Conservation (phyloP, 2,113 vertebrate species). For the Callaeas wilsoni region DNA sequence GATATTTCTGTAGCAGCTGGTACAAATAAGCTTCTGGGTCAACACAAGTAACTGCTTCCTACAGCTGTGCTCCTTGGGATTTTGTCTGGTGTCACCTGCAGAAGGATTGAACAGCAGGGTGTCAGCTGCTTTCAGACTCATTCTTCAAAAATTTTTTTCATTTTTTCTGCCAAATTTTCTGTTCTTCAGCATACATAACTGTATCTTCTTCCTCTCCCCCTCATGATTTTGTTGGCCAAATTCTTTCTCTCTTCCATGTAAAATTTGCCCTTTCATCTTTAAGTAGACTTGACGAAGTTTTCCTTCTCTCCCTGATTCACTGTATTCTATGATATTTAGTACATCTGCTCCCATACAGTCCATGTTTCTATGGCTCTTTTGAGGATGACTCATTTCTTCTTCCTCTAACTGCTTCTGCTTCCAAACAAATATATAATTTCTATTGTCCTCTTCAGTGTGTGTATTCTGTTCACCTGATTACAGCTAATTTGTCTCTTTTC, state of each 20-base stretch:
- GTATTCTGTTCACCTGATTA: background rate
- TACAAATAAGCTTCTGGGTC: background rate
- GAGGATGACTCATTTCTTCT: background rate
- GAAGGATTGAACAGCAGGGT: background rate
- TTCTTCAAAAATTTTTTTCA: background rate
- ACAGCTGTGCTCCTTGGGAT: background rate
- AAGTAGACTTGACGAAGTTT: background rate
- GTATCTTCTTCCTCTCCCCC: background rate
- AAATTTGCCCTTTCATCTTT: background rate
- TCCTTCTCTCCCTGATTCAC: background rate
- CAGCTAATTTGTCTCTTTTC: background rate
- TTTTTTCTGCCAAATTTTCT: background rate
- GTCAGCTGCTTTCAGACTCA: background rate
- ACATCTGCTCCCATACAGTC: background rate
- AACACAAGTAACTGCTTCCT: background rate
- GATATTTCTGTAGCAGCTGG: constrained; percentile 24
- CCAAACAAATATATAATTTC: background rate
- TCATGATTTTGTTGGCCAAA: background rate
- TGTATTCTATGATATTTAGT: background rate
- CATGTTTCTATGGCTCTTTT: background rate
- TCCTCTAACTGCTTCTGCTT: background rate
- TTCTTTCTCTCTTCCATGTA: background rate
- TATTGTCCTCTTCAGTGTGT: background rate
- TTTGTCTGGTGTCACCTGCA: background rate
- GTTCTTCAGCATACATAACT: background rate